Evolutionary conservation across 1,140 invertebrate species (phyloP).

Genomic region (Manduca sexta): DNA sequence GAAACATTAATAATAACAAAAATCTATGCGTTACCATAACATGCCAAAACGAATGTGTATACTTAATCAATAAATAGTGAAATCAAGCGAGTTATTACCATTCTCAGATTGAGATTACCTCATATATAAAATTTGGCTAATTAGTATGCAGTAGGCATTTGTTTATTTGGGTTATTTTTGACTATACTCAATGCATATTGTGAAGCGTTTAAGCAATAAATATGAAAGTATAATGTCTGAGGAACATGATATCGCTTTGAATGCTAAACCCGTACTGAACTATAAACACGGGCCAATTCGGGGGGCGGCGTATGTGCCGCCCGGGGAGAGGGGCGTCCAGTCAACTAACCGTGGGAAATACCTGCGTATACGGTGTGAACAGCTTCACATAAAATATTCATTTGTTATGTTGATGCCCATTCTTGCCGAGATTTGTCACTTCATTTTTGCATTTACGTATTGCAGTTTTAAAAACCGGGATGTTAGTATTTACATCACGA

Average conservation of each 20-base stretch:
- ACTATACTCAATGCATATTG: conserved; percentile 14
- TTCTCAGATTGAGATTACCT: no score
- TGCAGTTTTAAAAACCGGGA: conserved; percentile 2
- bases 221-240: conserved; percentile 64
- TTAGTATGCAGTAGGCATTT: no score
- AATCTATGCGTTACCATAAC: no score
- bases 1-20: no score
- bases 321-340: conserved; percentile 33
- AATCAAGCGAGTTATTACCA: no score
- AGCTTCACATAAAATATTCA: conserved; percentile 33
- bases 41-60: no score
- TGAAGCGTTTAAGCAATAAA: conserved; percentile 62
- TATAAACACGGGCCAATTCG: conserved; percentile 52
- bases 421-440: conserved; percentile 20
- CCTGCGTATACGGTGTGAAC: conserved; percentile 41
- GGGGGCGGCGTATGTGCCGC: conserved; percentile 26
- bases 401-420: conserved; percentile 47
- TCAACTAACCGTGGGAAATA: conserved; percentile 59
- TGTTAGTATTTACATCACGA: no score
- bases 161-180: not conserved
- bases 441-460: not conserved
- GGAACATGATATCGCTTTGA: conserved; percentile 57
- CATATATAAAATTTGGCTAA: no score
- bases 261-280: conserved; percentile 65
- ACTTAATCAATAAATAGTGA: no score